Evolutionary conservation across 2,888 invertebrate species (phyloP), one percentile per base, ranked within the genome.

Genomic region (Coenonympha arcania): DNA sequence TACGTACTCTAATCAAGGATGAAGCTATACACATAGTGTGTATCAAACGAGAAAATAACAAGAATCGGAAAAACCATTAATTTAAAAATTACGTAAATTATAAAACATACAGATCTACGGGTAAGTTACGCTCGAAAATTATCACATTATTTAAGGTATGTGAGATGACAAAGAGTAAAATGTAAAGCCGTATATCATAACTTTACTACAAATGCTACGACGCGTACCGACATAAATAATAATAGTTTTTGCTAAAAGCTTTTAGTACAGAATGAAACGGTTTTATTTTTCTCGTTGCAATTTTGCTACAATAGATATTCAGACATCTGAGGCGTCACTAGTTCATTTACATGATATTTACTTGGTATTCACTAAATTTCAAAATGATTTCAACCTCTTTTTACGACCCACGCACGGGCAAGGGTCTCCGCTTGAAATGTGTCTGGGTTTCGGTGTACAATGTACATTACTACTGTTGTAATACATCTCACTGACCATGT

Each of bases 221-320:
- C 13, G 13, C 37, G 9, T 22, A 33, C 16, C 5, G 4, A 37
- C 6, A 19, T 19, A 28, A 19, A 13, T 18, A 28, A 19, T 41
- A 41, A 30, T 19, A 41, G 28, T 28, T 30, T 26, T 26, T 11
- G 6, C 28, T 41, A 19, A 41, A 41, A 41, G 41, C 41, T 41
- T 41, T 41, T 41, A 41, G 30, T 40, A n/a, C 24, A 26, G 16
- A 39, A 24, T 41, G 28, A 28, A 28, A 28, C 18, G 6, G 1
- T 41, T 13, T 16, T 28, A 40, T 41, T 41, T 13, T 13, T 41
- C 19, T 30, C 11, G 30, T 30, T 41, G 28, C 16, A 5, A 19
- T 41, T 19, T 30, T 39, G 22, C 15, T 6, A 39, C 39, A 15
- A 9, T 39, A 24, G 16, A 26, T 40, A 8, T 24, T 8, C 8